Percentiles rank a stretch among this genome's conserved stretches.
Conservation (phyloP, 2,113 vertebrate genomes). For the Poecilia latipinna region DNA sequence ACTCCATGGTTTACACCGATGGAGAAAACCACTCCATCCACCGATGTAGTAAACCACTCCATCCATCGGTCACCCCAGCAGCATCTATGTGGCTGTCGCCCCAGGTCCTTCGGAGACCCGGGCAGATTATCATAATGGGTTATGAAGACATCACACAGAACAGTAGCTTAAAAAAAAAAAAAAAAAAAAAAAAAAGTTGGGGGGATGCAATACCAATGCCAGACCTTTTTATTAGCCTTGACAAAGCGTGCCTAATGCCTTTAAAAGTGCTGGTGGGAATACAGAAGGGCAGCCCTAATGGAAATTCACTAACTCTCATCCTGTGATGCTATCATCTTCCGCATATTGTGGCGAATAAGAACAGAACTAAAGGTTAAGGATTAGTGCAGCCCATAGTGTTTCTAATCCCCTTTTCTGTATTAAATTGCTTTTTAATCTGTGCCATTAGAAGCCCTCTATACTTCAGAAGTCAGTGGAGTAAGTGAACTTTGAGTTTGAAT, state of each 20-base stretch:
- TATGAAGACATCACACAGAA: constrained; percentile 75
- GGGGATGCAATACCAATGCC: constrained; percentile 62
- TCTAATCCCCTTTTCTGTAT: constrained; percentile 77
- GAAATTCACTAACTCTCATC: constrained; percentile 70
- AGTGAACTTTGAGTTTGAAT: constrained; percentile 64
- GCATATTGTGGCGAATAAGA: constrained; percentile 74
- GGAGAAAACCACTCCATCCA: too few species aligned
- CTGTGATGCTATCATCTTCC: constrained; percentile 72
- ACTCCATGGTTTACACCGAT: too few species aligned
- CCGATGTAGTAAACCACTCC: constrained; percentile 46
- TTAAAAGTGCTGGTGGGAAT: constrained; percentile 76
- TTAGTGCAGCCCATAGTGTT: constrained; percentile 72
- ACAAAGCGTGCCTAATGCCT: constrained; percentile 77
- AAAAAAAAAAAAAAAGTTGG: constrained; percentile 53
- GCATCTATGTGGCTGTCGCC: constrained; percentile 62
- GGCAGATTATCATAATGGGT: constrained; percentile 75
- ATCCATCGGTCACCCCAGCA: constrained; percentile 52
- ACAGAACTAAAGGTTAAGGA: constrained; percentile 78
- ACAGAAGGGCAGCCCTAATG: constrained; percentile 69
- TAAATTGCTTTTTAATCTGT: constrained; percentile 77
- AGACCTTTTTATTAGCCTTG: constrained; percentile 70
- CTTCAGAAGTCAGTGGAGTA: constrained; percentile 50
- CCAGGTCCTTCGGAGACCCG: constrained; percentile 59
- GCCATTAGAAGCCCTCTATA: constrained; percentile 66
- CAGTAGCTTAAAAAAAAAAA: constrained; percentile 56